Evolutionary conservation across 1,140 invertebrate species (phyloP), one percentile per base, ranked within the genome.

Genomic region (Drosophila sechellia): DNA sequence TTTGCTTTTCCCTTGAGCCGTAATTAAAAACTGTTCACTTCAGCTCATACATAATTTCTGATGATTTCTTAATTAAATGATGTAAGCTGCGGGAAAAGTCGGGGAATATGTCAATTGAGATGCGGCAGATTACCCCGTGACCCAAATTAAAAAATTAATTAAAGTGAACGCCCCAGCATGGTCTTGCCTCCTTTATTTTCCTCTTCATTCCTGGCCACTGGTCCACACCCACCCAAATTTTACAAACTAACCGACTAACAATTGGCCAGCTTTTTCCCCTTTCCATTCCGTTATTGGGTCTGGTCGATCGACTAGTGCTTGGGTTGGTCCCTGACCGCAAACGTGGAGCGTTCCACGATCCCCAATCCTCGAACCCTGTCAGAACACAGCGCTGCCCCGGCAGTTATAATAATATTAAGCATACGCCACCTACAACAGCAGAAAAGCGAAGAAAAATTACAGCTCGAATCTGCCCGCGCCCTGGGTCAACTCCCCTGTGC

Each of bases 401-500:
- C 84, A 86, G 83, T 79, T 87, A 89, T 89, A 89, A 84, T 89
- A 89, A 87, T 89, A 89, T 89, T 79, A 87, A 70, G 83, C 79
- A 89, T 86, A 87, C 83, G 83, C 83, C 83, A 86, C 83, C 83
- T 87, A 86, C 83, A 87, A 79, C 83, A 69, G 57, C 64, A 56
- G 57, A 34, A 63, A 48, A 43, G 37, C 8, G 37, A 22, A 57
- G 53, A 70, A 69, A 70, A 70, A 70, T 70, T 70, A 64, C 66
- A 69, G 46, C 50, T 70, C 53, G 64, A 70, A 70, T 70, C 50
- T 70, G 72, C 71, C 48, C 48, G 46, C 61, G 58, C 59, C 61
- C 55, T 60, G 56, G 64, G 60, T 78, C 61, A 85, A 85, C 81
- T 83, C 79, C 81, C 73, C 68, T 85, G 85, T 80, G 77, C 52